Conservation (phyloP, 1,140 invertebrate genomes). For the Oncopeltus fasciatus region DNA sequence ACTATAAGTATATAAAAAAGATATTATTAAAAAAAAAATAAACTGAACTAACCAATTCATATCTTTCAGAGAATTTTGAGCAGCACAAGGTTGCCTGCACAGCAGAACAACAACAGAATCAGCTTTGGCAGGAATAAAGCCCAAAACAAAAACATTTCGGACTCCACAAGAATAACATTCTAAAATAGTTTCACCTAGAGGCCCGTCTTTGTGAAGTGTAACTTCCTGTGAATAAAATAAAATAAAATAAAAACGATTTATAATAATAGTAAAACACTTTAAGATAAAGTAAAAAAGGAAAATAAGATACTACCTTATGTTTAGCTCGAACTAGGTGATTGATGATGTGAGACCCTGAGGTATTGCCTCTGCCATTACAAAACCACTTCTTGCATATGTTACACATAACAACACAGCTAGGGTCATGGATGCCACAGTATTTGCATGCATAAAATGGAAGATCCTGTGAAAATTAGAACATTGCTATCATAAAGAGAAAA, state of each 20-base stretch:
- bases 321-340: conserved; percentile 96
- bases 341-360: conserved; percentile 95
- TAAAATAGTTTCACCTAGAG: conserved; percentile 89
- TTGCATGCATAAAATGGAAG: conserved; percentile 89
- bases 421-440: conserved; percentile 98
- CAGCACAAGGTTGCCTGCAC: conserved; percentile 94
- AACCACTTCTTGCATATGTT: conserved; percentile 99
- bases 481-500: too few relatives aligned
- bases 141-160: conserved; percentile 92
- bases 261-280: background rate
- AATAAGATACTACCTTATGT: conserved; percentile 50
- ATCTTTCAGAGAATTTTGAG: conserved; percentile 89
- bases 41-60: conserved; percentile 72
- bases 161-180: conserved; percentile 99
- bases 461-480: conserved; percentile 45
- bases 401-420: conserved; percentile 93
- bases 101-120: conserved; percentile 97
- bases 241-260: background rate
- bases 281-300: background rate
- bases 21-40: background rate
- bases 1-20: background rate
- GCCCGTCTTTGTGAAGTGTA: conserved; percentile 90
- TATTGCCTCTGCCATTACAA: conserved; percentile 96
- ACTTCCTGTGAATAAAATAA: conserved; percentile 52
- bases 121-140: conserved; percentile 97